Evolutionary conservation across 2,888 invertebrate species (phyloP), one percentile per base, ranked within the genome.

Genomic region (Chalcosyrphus nemorum): DNA sequence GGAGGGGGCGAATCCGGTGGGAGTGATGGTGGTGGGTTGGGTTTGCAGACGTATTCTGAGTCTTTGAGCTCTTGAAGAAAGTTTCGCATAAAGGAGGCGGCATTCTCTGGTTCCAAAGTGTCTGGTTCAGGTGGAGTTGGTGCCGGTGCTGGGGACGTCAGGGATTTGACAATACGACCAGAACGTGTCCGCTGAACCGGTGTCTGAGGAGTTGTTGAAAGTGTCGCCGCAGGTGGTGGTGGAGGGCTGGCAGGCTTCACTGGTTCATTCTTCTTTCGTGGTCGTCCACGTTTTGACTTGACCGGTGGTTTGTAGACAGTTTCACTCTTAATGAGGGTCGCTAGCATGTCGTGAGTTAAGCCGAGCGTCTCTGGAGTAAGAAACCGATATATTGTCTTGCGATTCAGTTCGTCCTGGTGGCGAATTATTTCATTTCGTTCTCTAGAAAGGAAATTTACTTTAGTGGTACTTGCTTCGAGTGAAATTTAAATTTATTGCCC

Each of bases 371-470:
- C 86, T 2, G 91, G 90, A 13, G 89, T 88, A 50, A 89, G 72
- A 52, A 91, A 89, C 2, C 89, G 88, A 76, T 91, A 91, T 15
- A 91, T 88, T 13, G 90, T 89, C 80, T 89, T 90, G 35, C 90
- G 89, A 54, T 89, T 88, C 11, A 89, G 89, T 6, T 86, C 63
- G 2, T 87, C 87, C 52, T 90, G 87, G 0, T 89, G 89, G 2
- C 90, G 88, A 5, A 90, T 87, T 13, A 91, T 88, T 82, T 91
- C 90, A 61, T 91, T 91, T 15, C 88, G 87, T 57, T 90, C 89
- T 2, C 91, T 90, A 68, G 0, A 72, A 66, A n/a, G 6, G 2
- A 2, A 0, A 11, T 15, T 50, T 47, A 19, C 9, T n/a, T 11
- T 15, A 7, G 50, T 0, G 7, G 7, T 9, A 9, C 2, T 9